Evolutionary conservation across 2,113 vertebrate species (phyloP).

Genomic region (Oncorhynchus keta): DNA sequence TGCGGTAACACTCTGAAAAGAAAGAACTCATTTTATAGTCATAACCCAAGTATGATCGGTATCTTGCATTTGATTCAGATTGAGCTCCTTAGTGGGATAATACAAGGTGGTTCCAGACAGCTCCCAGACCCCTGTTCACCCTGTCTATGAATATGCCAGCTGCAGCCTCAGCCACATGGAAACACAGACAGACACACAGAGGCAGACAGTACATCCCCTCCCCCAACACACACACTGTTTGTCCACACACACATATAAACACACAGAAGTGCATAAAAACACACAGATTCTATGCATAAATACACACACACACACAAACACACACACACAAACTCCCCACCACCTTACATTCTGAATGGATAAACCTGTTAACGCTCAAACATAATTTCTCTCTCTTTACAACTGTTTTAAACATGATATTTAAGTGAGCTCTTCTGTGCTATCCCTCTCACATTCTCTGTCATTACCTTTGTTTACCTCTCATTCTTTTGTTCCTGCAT

Average conservation of each 20-base stretch:
- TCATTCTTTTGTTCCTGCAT: conserved; percentile 13
- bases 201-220: conserved; percentile 44
- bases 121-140: conserved; percentile 40
- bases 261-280: conserved; percentile 3
- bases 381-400: not conserved
- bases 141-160: conserved; percentile 50
- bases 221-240: conserved; percentile 8
- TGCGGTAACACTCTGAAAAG: not conserved
- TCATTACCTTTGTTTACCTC: conserved; percentile 11
- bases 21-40: conserved; percentile 10
- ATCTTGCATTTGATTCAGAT: not conserved
- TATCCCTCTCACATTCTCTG: not conserved
- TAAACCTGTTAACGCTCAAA: not conserved
- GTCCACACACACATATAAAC: not conserved
- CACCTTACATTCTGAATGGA: not conserved
- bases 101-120: conserved; percentile 30
- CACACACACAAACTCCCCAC: not conserved
- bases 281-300: not conserved
- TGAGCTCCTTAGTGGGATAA: conserved; percentile 17
- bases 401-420: not conserved
- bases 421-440: not conserved
- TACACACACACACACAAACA: not conserved
- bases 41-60: not conserved
- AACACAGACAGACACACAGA: conserved; percentile 27
- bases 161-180: conserved; percentile 44